Percentiles rank a stretch among this genome's conserved stretches.
phyloP scores from a whole-genome alignment of 1,140 invertebrate genomes.

The Lethocerus indicus region DNA sequence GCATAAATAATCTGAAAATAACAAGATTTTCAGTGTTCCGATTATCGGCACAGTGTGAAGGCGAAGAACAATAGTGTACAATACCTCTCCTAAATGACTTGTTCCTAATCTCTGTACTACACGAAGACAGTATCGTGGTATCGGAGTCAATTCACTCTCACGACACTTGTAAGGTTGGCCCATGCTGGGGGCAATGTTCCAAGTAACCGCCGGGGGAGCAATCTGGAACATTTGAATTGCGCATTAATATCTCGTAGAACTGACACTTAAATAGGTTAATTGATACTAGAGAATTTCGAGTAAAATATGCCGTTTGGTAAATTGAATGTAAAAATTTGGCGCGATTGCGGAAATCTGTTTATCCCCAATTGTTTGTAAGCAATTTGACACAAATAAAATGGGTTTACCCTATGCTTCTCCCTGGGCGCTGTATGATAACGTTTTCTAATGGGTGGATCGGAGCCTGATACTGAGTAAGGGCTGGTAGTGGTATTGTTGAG shows the following conservation, averaged over 20 bases:
- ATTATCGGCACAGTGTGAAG: too few species aligned
- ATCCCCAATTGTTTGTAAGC: background rate
- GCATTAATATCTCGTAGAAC: too few species aligned
- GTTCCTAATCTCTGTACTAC: slow-evolving; percentile 53
- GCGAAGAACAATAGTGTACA: too few species aligned
- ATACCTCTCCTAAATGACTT: slow-evolving; percentile 56
- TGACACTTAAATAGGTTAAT: too few species aligned
- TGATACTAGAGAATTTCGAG: too few species aligned
- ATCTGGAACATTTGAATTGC: too few species aligned
- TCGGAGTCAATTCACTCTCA: slow-evolving; percentile 37
- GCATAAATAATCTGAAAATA: too few species aligned
- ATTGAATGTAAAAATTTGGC: too few species aligned
- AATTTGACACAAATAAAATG: background rate
- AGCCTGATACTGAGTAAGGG: slow-evolving; percentile 20
- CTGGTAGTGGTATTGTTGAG: too few species aligned
- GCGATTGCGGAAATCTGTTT: background rate
- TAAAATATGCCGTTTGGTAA: too few species aligned
- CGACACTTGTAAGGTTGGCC: slow-evolving; percentile 38
- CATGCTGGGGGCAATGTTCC: slow-evolving; percentile 45
- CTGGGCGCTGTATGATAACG: slow-evolving; percentile 39
- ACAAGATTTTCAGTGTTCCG: too few species aligned
- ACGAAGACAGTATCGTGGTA: slow-evolving; percentile 46
- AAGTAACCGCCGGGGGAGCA: slow-evolving; percentile 33
- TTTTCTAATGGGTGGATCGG: slow-evolving; percentile 27
- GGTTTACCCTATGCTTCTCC: slow-evolving; percentile 35